Base-by-base conservation (phyloP, 2,888 invertebrate species). In the Drosophila ezoana region DNA sequence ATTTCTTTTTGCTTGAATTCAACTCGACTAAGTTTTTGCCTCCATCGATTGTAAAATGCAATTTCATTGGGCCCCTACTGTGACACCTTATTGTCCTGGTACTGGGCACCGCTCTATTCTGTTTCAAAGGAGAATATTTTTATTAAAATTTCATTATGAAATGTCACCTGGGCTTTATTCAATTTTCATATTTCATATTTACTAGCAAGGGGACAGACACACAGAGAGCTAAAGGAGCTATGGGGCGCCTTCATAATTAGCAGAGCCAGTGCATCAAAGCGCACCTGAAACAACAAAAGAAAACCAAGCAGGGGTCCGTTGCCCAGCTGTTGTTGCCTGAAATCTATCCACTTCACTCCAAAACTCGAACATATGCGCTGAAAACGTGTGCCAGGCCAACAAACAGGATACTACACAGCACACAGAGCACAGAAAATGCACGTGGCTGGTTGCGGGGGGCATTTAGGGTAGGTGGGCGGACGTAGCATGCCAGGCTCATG, bases 291-390 rank as follows among this genome's bases (percentile, higher is more conserved):
- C 23, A 59, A 52, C 53, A 69, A 56, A 44, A 53, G 33, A 38
- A 63, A 47, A 52, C 28, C 10, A n/a, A 3, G 9, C 53, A 18
- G 32, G 10, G 18, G n/a, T 23, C 44, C n/a, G 62, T 48, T 33
- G 33, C n/a, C 35, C 43, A 23, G 40, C 33, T 52, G 72, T 28
- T 28, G 28, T 28, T 28, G 40, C 20, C 58, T 54, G 56, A 70
- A 73, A 68, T 79, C 71, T 73, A 68, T 72, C 72, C 48, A 69
- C 69, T 68, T 43, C 38, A 67, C 9, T 28, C 13, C 56, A 40
- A 51, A 79, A 79, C 81, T 81, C 54, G 69, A 81, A 61, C 84
- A 79, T 85, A 84, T 79, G 84, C 68, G 54, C 57, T 37, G 51
- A 56, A 62, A 61, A 57, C 63, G 64, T 68, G 53, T 57, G 64